Conservation (phyloP, 2,888 invertebrate species). For the Synanthedon formicaeformis region DNA sequence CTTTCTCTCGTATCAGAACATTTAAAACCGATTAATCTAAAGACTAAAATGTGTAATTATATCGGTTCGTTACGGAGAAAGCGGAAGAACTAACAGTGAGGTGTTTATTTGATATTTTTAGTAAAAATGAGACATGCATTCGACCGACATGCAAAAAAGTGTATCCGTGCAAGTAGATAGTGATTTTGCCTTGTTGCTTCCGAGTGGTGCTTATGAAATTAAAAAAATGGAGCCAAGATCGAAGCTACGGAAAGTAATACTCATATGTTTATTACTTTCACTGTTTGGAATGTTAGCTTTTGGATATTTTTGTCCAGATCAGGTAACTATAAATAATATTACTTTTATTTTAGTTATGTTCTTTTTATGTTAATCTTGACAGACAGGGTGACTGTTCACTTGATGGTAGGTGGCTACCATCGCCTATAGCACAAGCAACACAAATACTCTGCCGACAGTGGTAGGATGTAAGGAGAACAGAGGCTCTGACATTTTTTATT, state of each 20-base stretch:
- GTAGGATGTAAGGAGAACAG: neutral
- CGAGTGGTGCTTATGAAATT: constrained; percentile 83
- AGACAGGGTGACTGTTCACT: no score
- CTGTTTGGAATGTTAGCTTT: constrained; percentile 89
- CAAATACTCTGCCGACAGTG: neutral
- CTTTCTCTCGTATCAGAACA: constrained; percentile 22
- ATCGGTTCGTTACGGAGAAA: neutral
- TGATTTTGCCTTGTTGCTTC: constrained; percentile 83
- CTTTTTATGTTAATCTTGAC: no score
- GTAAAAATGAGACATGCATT: constrained; percentile 70
- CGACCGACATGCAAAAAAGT: constrained; percentile 77
- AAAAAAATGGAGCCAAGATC: constrained; percentile 89
- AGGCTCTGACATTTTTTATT: neutral
- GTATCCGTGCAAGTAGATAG: constrained; percentile 87
- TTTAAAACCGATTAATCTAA: constrained; percentile 20
- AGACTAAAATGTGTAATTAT: constrained; percentile 26
- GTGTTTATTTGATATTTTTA: constrained; percentile 12
- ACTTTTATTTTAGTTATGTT: no score
- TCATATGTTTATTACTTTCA: constrained; percentile 85
- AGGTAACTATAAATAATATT: constrained; percentile 63
- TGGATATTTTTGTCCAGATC: constrained; percentile 91
- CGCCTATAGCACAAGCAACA: no score
- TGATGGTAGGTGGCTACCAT: no score
- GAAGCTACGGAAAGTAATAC: constrained; percentile 82
- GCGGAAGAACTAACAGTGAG: neutral